Evolutionary conservation across 2,797 vertebrate species (phyloP).

Genomic region (Typhlichthys eigenmanni): DNA sequence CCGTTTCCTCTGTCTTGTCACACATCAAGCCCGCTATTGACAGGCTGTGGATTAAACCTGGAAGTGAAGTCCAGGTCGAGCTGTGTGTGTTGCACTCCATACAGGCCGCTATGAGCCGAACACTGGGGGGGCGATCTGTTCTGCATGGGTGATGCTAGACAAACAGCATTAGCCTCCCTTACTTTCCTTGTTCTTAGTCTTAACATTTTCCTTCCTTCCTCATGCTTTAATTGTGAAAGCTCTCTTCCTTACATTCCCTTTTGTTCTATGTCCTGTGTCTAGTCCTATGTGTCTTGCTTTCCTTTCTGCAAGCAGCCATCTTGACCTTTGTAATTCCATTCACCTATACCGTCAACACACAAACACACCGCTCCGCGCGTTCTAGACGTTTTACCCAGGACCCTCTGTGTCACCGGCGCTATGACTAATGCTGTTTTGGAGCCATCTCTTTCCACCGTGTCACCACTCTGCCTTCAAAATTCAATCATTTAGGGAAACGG

Average conservation of each 20-base stretch:
- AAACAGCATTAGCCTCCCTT: conserved; percentile 26
- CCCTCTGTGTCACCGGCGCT: conserved; percentile 46
- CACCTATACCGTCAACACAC: neutral
- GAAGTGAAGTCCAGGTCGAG: conserved; percentile 16
- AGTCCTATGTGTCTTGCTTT: neutral
- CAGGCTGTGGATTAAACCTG: conserved; percentile 66
- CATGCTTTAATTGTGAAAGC: conserved; percentile 2
- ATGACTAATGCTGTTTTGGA: conserved; percentile 59
- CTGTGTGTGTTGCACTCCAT: conserved; percentile 22
- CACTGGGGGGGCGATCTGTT: conserved; percentile 54
- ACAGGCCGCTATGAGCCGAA: conserved; percentile 40
- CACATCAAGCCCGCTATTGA: conserved; percentile 65
- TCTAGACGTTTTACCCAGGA: conserved; percentile 46
- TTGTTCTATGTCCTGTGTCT: too few relatives aligned
- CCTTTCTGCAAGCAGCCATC: neutral
- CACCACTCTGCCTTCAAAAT: conserved; percentile 67
- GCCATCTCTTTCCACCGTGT: conserved; percentile 59
- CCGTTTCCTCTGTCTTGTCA: conserved; percentile 65
- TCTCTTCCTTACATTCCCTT: neutral
- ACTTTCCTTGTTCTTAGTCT: neutral
- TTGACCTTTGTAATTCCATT: neutral
- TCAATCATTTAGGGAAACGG: conserved; percentile 70
- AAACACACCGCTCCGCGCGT: neutral
- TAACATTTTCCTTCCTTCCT: neutral
- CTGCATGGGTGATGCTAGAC: conserved; percentile 56